Percentiles rank a stretch among this genome's conserved stretches.
phyloP scores from a whole-genome alignment of 2,113 vertebrate species.

The Scartelaos histophorus region DNA sequence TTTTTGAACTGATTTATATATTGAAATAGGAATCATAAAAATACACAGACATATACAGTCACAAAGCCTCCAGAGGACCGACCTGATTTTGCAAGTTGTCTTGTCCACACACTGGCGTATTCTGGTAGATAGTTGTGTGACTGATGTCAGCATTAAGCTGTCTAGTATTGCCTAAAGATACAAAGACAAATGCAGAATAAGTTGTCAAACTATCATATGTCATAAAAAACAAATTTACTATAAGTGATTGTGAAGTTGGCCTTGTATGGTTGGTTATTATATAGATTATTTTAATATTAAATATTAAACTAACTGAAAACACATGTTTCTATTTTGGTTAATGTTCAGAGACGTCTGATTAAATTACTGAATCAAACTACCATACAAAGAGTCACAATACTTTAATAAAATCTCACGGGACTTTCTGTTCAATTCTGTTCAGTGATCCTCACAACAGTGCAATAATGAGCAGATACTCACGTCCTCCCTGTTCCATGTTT shows the following conservation, averaged over 20 bases:
- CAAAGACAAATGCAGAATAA: background rate
- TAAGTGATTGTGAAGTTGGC: too few species aligned
- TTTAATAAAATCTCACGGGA: background rate
- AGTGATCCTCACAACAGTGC: background rate
- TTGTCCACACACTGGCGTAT: constrained; percentile 95
- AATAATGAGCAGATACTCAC: constrained; percentile 68
- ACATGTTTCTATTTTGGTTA: background rate
- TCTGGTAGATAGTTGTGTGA: constrained; percentile 91
- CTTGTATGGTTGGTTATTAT: too few species aligned
- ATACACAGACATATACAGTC: background rate
- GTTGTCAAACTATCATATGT: background rate
- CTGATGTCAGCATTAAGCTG: constrained; percentile 89
- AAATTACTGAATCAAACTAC: background rate
- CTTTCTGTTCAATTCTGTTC: background rate
- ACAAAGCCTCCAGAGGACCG: background rate
- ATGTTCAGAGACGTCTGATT: background rate
- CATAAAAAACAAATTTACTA: background rate
- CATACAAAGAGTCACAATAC: background rate
- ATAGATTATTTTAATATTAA: background rate
- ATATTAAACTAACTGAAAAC: background rate
- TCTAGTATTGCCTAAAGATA: constrained; percentile 85
- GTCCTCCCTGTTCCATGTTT: constrained; percentile 96
- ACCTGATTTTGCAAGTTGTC: constrained; percentile 93
- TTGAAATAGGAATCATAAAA: background rate
- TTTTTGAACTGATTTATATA: constrained; percentile 7